phyloP scores from a whole-genome alignment of 2,888 invertebrate species.

The Deroplatys truncata region DNA sequence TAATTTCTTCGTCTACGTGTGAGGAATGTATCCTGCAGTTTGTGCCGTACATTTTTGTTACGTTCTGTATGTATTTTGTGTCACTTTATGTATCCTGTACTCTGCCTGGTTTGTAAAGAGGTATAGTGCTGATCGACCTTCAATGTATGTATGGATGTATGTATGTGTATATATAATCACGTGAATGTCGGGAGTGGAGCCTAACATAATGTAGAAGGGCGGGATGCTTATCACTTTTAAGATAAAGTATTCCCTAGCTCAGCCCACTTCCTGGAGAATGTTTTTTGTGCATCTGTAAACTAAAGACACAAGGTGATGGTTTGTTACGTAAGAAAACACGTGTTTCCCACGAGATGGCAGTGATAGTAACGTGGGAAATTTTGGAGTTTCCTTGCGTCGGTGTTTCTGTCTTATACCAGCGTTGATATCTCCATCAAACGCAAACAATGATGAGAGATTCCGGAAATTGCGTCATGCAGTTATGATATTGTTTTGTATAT shows the following conservation, averaged over 20 bases:
- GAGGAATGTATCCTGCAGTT: no score
- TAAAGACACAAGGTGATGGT: background rate
- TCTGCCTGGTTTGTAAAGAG: no score
- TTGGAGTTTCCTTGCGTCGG: background rate
- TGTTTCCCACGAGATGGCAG: background rate
- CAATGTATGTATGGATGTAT: no score
- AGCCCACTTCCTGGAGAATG: background rate
- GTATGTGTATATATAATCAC: no score
- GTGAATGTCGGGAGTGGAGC: no score
- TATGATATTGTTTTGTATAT: background rate
- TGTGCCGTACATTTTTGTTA: no score
- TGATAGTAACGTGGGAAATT: background rate
- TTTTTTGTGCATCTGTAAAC: background rate
- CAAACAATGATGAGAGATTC: no score
- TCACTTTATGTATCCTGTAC: no score
- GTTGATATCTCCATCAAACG: background rate
- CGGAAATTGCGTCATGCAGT: background rate
- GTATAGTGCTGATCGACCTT: no score
- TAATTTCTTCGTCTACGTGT: no score
- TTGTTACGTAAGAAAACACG: background rate
- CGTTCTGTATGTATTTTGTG: no score
- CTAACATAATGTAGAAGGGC: no score
- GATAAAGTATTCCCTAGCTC: background rate
- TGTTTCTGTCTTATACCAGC: background rate
- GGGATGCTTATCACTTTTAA: background rate